Evolutionary conservation across 2,113 vertebrate species (phyloP).

Genomic region (Oreochromis niloticus): DNA sequence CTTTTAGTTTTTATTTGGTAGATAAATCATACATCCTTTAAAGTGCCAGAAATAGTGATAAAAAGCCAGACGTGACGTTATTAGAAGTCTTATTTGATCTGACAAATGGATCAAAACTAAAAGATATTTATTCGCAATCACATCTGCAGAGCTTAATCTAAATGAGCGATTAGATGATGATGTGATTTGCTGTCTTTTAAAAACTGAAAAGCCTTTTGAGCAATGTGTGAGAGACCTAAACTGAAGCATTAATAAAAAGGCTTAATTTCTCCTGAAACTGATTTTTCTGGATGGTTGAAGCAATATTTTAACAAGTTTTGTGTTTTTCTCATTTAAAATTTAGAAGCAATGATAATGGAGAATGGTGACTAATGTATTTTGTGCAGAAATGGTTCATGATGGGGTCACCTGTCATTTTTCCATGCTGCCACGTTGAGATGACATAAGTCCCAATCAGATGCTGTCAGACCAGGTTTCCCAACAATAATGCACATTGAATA

Average conservation of each 20-base stretch:
- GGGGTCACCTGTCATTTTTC: background rate
- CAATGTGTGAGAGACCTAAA: background rate
- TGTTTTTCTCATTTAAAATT: background rate
- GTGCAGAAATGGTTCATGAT: background rate
- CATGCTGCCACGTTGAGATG: background rate
- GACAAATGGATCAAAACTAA: background rate
- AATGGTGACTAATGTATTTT: conserved; percentile 1
- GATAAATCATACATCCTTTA: background rate
- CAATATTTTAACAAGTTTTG: background rate
- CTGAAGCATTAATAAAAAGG: background rate
- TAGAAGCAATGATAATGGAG: background rate
- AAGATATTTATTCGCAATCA: background rate
- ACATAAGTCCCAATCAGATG: background rate
- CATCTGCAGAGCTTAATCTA: background rate
- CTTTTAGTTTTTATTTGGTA: background rate
- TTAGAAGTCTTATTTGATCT: background rate
- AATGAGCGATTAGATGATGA: background rate
- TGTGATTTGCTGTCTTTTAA: background rate
- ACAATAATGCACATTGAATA: background rate
- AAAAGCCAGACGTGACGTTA: background rate
- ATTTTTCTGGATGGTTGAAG: background rate
- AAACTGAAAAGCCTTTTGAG: background rate
- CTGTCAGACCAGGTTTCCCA: background rate
- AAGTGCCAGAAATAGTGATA: background rate
- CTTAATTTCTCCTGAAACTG: background rate